Evolutionary conservation across 2,113 vertebrate species (phyloP).

Genomic region (Lethenteron camtschaticum): DNA sequence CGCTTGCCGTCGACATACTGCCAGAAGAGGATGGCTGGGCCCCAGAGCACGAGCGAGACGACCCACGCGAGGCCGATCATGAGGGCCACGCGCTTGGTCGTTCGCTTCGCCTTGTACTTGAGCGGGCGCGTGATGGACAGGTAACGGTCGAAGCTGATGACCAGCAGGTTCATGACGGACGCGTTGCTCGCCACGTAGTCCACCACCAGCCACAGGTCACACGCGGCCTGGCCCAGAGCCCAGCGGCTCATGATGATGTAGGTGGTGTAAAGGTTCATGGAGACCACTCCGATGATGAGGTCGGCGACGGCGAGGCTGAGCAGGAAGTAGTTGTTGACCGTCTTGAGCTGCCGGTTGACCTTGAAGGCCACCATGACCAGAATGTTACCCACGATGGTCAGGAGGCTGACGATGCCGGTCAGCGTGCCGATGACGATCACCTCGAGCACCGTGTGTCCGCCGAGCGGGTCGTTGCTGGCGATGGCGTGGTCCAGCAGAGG

Average conservation of each 20-base stretch:
- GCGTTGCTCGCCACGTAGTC: conserved; percentile 46
- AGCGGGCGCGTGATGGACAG: conserved; percentile 37
- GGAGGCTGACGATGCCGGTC: conserved; percentile 27
- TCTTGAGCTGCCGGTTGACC: conserved; percentile 35
- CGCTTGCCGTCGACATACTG: conserved; percentile 27
- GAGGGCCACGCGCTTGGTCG: conserved; percentile 23
- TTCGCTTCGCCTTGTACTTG: conserved; percentile 36
- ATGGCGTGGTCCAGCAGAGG: no score
- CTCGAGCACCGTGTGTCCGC: conserved; percentile 23
- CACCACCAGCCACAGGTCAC: conserved; percentile 36
- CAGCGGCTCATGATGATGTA: conserved; percentile 36
- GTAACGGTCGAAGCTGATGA: conserved; percentile 46
- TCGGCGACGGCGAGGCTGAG: conserved; percentile 39
- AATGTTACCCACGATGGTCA: conserved; percentile 34
- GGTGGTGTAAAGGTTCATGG: conserved; percentile 42
- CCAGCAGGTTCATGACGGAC: conserved; percentile 41
- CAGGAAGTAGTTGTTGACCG: conserved; percentile 42
- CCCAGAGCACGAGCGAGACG: conserved; percentile 40
- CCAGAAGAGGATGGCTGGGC: conserved; percentile 39
- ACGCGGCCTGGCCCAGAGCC: conserved; percentile 29
- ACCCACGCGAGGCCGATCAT: conserved; percentile 35
- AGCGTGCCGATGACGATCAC: conserved; percentile 27
- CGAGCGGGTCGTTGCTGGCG: conserved; percentile 12
- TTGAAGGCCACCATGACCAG: conserved; percentile 37
- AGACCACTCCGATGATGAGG: conserved; percentile 34